A percentile compares a stretch with the other conserved stretches of the same genome.
phyloP scores from a whole-genome alignment of 2,797 vertebrate genomes.

The Percopsis omiscomaycus region DNA sequence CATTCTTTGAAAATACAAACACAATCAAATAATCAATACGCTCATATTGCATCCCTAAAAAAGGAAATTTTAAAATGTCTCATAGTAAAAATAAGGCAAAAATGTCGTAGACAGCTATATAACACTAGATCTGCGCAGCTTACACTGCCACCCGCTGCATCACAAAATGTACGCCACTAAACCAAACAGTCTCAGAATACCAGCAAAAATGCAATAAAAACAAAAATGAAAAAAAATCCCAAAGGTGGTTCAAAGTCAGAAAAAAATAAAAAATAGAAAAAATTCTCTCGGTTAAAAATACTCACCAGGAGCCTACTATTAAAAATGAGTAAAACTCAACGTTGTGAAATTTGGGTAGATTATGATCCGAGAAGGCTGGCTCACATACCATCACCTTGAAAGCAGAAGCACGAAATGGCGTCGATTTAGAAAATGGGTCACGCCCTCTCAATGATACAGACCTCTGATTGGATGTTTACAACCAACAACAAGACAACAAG shows the following conservation, averaged over 20 bases:
- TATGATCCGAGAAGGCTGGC: constrained; percentile 53
- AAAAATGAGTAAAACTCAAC: constrained; percentile 78
- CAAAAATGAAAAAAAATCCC: constrained; percentile 73
- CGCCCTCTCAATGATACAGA: constrained; percentile 11
- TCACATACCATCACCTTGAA: constrained; percentile 61
- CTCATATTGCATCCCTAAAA: constrained; percentile 47
- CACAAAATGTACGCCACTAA: constrained; percentile 77
- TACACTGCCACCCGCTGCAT: constrained; percentile 48
- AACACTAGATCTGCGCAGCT: constrained; percentile 52
- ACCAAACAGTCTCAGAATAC: constrained; percentile 64
- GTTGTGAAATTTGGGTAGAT: constrained; percentile 58
- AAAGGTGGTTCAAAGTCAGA: constrained; percentile 72
- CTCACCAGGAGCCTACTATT: constrained; percentile 79
- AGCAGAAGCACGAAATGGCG: constrained; percentile 75
- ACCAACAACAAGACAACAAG: fast-evolving
- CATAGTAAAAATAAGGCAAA: constrained; percentile 54
- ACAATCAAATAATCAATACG: constrained; percentile 47
- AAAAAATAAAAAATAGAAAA: constrained; percentile 61
- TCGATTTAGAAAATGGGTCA: constrained; percentile 4
- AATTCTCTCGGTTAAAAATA: constrained; percentile 78
- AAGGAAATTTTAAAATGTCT: constrained; percentile 46
- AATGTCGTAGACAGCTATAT: constrained; percentile 52
- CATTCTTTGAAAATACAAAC: constrained; percentile 47
- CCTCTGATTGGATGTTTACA: constrained; percentile 41
- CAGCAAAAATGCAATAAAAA: constrained; percentile 73